phyloP scores from a whole-genome alignment of 2,113 vertebrate species.

The Cyprinodon tularosa region DNA sequence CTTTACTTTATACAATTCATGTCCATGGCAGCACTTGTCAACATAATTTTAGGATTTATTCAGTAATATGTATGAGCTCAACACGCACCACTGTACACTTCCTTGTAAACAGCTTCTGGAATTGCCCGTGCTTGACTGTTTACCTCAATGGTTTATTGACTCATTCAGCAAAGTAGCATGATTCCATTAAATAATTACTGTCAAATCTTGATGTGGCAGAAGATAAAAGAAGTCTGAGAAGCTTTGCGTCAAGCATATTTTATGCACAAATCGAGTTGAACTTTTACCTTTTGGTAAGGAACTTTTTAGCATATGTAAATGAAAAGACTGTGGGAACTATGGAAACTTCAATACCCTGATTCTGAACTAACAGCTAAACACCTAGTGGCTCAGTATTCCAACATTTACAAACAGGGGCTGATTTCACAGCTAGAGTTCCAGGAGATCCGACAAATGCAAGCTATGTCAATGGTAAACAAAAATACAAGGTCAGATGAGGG shows the following conservation, averaged over 20 bases:
- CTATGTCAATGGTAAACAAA: no score
- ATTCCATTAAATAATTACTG: constrained; percentile 55
- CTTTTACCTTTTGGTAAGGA: neutral
- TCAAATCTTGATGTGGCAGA: constrained; percentile 23
- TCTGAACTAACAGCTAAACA: no score
- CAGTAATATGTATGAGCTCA: constrained; percentile 60
- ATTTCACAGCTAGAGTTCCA: no score
- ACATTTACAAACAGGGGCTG: no score
- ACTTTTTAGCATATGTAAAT: neutral
- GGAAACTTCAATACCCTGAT: no score
- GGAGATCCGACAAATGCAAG: no score
- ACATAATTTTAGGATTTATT: constrained; percentile 68
- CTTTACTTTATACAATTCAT: constrained; percentile 44
- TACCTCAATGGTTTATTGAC: constrained; percentile 55
- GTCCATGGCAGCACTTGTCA: constrained; percentile 70
- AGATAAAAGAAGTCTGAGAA: constrained; percentile 7
- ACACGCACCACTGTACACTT: constrained; percentile 55
- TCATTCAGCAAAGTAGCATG: constrained; percentile 51
- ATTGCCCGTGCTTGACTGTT: constrained; percentile 63
- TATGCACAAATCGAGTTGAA: neutral
- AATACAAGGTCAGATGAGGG: no score
- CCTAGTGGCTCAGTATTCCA: no score
- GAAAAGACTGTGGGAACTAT: no score
- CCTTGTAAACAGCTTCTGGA: constrained; percentile 67
- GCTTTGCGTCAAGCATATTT: constrained; percentile 14